Percentiles rank a stretch among this genome's conserved stretches.
phyloP scores from a whole-genome alignment of 1,140 invertebrate genomes.

The Pogonognathellus flavescens region DNA sequence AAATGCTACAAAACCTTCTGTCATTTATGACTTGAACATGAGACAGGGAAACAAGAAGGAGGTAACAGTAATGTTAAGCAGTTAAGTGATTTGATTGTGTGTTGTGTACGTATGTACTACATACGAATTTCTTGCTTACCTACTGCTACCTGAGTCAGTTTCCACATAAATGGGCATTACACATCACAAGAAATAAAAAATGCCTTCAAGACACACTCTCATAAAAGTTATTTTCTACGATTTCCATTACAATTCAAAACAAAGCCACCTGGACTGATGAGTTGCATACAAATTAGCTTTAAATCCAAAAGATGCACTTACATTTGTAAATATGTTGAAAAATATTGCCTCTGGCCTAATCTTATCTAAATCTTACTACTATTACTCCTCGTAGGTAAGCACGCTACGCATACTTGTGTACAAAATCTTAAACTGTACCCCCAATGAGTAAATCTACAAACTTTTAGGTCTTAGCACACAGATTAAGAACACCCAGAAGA shows the following conservation, averaged over 20 bases:
- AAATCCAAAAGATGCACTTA: background rate
- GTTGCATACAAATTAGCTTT: conserved; percentile 21
- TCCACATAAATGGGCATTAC: conserved; percentile 20
- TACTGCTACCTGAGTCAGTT: background rate
- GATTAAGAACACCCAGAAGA: too few species aligned
- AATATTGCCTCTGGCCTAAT: conserved; percentile 23
- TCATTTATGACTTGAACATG: conserved; percentile 30
- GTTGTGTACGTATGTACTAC: background rate
- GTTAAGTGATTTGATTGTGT: conserved; percentile 11
- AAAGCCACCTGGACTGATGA: conserved; percentile 39
- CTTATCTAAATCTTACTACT: conserved; percentile 34
- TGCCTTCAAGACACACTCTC: background rate
- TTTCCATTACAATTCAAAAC: conserved; percentile 28
- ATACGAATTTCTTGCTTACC: background rate
- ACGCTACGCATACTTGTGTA: too few species aligned
- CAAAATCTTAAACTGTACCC: too few species aligned
- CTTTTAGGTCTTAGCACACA: too few species aligned
- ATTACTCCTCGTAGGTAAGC: background rate
- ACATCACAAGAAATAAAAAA: background rate
- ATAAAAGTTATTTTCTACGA: conserved; percentile 18
- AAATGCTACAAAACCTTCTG: conserved; percentile 8
- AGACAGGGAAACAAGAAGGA: conserved; percentile 36
- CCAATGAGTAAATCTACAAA: too few species aligned
- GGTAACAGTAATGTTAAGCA: conserved; percentile 12
- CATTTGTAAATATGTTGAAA: background rate